These are phyloP conservation scores for Onchidella celtica DNA, from an alignment of 2,888 invertebrate genomes.

Conservation along the genomic window DNA sequence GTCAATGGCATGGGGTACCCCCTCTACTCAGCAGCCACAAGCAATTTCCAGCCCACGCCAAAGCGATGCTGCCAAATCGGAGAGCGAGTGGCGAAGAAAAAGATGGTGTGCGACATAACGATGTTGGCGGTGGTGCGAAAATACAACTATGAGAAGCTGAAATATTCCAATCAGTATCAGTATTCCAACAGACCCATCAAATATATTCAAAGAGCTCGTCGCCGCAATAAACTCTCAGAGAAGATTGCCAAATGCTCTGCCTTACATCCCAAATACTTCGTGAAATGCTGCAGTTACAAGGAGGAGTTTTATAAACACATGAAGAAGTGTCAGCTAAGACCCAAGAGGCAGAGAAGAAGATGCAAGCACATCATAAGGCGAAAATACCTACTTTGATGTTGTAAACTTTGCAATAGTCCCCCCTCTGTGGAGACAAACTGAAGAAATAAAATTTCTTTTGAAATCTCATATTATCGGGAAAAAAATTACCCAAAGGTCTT, in stretches of 20 bases:
- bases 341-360: slow-evolving; percentile 34
- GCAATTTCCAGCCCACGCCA: slow-evolving; percentile 61
- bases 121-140: slow-evolving; percentile 60
- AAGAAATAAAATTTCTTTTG: too few species aligned
- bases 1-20: background rate
- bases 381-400: too few species aligned
- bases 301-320: slow-evolving; percentile 57
- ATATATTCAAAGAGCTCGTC: background rate
- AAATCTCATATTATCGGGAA: too few species aligned
- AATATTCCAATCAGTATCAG: background rate
- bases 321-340: slow-evolving; percentile 55
- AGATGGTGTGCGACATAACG: slow-evolving; percentile 64
- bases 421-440: too few species aligned
- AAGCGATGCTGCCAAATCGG: slow-evolving; percentile 71
- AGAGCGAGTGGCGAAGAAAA: slow-evolving; percentile 68
- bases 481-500: too few species aligned
- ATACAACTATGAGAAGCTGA: slow-evolving; percentile 37
- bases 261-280: slow-evolving; percentile 62
- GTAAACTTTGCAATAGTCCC: too few species aligned
- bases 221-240: slow-evolving; percentile 34
- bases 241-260: slow-evolving; percentile 61
- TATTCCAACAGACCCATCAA: slow-evolving; percentile 29
- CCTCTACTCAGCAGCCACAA: background rate
- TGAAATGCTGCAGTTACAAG: slow-evolving; percentile 64
- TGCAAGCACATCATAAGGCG: slow-evolving; percentile 49